Evolutionary conservation across 2,888 invertebrate species (phyloP), one percentile per base, ranked within the genome.

Genomic region (Aphrophora alni): DNA sequence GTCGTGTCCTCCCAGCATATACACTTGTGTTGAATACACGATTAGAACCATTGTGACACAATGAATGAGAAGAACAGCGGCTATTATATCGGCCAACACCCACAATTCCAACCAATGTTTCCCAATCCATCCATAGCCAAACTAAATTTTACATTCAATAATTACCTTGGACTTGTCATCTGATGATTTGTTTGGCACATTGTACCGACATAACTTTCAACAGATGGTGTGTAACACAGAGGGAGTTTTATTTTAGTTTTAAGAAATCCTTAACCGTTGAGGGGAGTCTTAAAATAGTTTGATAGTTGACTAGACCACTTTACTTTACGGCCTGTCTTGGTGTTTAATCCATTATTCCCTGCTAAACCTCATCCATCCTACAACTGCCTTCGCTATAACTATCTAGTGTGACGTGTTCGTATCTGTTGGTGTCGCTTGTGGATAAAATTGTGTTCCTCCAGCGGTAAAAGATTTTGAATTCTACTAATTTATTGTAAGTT

Each of bases 81-180:
- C n/a, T n/a, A n/a, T n/a, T n/a, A n/a, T n/a, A n/a, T n/a, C n/a
- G n/a, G n/a, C n/a, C n/a, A n/a, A n/a, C n/a, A n/a, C n/a, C n/a
- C n/a, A n/a, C n/a, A n/a, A n/a, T n/a, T n/a, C n/a, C n/a, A n/a
- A n/a, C n/a, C n/a, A n/a, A n/a, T n/a, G n/a, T n/a, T n/a, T n/a
- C n/a, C n/a, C n/a, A n/a, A 33, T 33, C 33, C 3, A 33, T 33
- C 33, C 33, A 44, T 2, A 44, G 44, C 59, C 21, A 21, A 59
- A 59, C 59, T 21, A 59, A 21, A 59, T 8, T 21, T 21, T 59
- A 59, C 21, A 21, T 2, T 21, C 59, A 21, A 59, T 59, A 59
- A 59, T 59, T 59, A 59, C 21, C 59, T 59, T 59, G 59, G 21
- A 59, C 59, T 44, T 59, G 59, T 59, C 59, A 59, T 59, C 59